Percentiles rank a stretch among this genome's conserved stretches.
Conservation (phyloP, 2,797 vertebrate genomes). For the Arctocebus calabarensis region DNA sequence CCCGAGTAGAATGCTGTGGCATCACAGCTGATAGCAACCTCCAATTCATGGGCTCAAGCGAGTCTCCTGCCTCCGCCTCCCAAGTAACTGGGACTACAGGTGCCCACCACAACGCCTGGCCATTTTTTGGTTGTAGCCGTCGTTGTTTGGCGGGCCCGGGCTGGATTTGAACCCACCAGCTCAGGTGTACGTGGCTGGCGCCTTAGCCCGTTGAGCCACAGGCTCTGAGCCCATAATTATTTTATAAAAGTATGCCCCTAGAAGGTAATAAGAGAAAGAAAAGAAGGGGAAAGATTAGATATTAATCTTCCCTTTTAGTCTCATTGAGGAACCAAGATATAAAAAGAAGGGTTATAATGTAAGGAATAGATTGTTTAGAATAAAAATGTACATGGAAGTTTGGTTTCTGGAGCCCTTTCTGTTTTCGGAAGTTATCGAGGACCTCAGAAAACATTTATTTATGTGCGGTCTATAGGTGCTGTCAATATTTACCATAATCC, state of each 20-base stretch:
- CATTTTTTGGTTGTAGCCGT: no score
- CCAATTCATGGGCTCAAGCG: no score
- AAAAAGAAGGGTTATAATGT: neutral
- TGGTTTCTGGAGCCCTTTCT: neutral
- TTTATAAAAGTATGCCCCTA: neutral
- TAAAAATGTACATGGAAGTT: conserved; percentile 26
- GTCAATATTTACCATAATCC: neutral
- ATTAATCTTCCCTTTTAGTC: neutral
- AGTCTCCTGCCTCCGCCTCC: no score
- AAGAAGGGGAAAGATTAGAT: no score
- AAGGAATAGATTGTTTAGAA: conserved; percentile 1
- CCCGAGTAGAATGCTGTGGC: no score
- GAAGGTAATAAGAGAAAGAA: neutral
- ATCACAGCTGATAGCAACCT: no score
- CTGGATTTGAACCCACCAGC: no score
- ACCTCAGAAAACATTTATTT: neutral
- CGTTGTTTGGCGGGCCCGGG: no score
- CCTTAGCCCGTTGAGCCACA: no score
- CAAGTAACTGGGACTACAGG: no score
- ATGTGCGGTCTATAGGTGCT: neutral
- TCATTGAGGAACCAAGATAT: neutral
- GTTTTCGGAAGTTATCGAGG: neutral
- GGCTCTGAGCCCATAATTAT: neutral
- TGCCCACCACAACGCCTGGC: no score
- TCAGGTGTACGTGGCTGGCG: no score